phyloP scores from a whole-genome alignment of 2,888 invertebrate species.

The Charanyca ferruginea region DNA sequence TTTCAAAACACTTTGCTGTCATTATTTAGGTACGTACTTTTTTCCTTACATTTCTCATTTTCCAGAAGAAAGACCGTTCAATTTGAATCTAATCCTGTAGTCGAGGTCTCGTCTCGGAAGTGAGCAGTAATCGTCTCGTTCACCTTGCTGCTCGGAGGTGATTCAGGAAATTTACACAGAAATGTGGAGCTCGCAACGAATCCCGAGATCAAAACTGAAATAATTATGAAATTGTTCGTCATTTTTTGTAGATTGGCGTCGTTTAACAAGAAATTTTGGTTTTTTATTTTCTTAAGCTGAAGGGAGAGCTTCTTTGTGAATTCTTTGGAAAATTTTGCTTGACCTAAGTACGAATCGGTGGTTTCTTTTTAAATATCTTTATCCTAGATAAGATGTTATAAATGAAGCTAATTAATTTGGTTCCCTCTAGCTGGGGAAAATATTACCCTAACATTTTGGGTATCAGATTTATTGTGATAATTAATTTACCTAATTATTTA shows the following conservation, averaged over 20 bases:
- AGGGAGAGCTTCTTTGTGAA: not conserved
- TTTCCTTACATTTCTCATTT: slow-evolving; percentile 67
- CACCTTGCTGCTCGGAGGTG: slow-evolving; percentile 64
- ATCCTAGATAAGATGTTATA: slow-evolving; percentile 36
- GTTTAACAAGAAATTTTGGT: slow-evolving; percentile 2
- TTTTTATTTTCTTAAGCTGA: slow-evolving; percentile 8
- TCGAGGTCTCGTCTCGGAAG: slow-evolving; percentile 72
- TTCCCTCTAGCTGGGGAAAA: slow-evolving; percentile 28
- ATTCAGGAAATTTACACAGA: slow-evolving; percentile 70
- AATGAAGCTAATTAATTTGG: slow-evolving; percentile 52
- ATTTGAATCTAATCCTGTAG: slow-evolving; percentile 83
- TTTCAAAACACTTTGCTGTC: slow-evolving; percentile 31
- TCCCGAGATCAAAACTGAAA: slow-evolving; percentile 67
- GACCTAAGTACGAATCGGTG: not conserved
- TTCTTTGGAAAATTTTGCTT: slow-evolving; percentile 6
- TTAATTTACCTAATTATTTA: slow-evolving; percentile 37
- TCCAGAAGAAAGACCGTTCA: slow-evolving; percentile 76
- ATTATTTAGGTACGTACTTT: slow-evolving; percentile 34
- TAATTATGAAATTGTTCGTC: slow-evolving; percentile 57
- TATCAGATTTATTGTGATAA: slow-evolving; percentile 41
- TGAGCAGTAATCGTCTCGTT: slow-evolving; percentile 78
- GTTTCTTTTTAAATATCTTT: slow-evolving; percentile 25
- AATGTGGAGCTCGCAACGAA: slow-evolving; percentile 67
- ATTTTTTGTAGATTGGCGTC: slow-evolving; percentile 33
- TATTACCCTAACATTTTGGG: slow-evolving; percentile 17